phyloP scores from a whole-genome alignment of 2,113 vertebrate species.

The Pseudonaja textilis region DNA sequence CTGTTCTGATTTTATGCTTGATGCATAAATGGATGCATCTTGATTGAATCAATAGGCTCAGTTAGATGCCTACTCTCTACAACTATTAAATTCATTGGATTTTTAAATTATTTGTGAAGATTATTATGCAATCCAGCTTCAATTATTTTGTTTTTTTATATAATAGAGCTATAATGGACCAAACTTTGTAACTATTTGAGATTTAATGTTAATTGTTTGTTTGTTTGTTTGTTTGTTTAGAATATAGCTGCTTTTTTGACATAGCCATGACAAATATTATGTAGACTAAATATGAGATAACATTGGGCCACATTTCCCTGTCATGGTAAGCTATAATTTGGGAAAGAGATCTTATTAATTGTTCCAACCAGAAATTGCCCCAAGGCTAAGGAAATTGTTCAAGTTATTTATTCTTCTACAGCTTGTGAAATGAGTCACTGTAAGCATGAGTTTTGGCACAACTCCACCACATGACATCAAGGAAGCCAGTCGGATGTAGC shows the following conservation, averaged over 20 bases:
- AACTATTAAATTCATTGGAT: not conserved
- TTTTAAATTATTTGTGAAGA: not conserved
- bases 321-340: not conserved
- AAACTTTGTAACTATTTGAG: not conserved
- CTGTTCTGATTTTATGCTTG: not conserved
- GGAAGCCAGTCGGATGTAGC: not conserved
- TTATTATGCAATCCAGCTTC: not conserved
- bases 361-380: not conserved
- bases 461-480: not conserved
- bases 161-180: not conserved
- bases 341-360: not conserved
- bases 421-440: not conserved
- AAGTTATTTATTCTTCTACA: not conserved
- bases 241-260: not conserved
- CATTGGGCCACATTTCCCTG: not conserved
- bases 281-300: not conserved
- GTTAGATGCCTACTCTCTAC: not conserved
- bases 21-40: not conserved
- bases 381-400: not conserved
- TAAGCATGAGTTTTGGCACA: not conserved
- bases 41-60: not conserved
- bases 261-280: not conserved
- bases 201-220: not conserved
- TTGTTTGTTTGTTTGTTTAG: not conserved
- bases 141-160: not conserved